Evolutionary conservation across 2,888 invertebrate genomes (phyloP).

Genomic region (Nomada hirtipes): DNA sequence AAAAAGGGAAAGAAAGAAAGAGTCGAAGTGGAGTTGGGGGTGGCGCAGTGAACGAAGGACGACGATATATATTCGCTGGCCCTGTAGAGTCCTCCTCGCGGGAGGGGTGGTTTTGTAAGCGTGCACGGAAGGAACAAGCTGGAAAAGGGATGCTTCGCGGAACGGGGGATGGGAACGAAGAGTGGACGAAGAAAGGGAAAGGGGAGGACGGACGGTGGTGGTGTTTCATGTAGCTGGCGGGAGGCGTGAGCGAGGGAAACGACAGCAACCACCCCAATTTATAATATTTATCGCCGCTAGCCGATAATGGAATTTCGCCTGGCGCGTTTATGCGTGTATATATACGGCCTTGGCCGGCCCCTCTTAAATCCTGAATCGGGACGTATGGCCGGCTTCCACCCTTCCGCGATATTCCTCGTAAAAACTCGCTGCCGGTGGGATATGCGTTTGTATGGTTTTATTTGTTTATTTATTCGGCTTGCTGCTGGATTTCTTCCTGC

Average conservation of each 20-base stretch:
- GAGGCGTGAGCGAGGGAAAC: conserved; percentile 35
- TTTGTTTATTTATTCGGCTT: background rate
- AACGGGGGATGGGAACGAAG: conserved; percentile 17
- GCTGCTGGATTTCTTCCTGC: background rate
- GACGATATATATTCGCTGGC: conserved; percentile 61
- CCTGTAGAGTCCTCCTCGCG: conserved; percentile 40
- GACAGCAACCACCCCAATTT: conserved; percentile 76
- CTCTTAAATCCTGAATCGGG: conserved; percentile 70
- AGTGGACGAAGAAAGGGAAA: conserved; percentile 34
- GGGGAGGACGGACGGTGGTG: conserved; percentile 15
- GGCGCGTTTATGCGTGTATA: conserved; percentile 54
- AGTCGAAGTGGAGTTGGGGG: background rate
- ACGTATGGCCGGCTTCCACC: conserved; percentile 56
- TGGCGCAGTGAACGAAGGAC: conserved; percentile 41
- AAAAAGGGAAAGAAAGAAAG: conserved; percentile 16
- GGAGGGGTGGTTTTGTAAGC: conserved; percentile 49
- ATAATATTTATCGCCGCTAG: conserved; percentile 82
- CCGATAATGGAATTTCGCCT: conserved; percentile 82
- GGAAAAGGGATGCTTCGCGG: conserved; percentile 3
- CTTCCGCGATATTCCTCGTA: conserved; percentile 67
- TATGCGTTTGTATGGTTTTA: background rate
- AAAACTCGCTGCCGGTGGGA: conserved; percentile 46
- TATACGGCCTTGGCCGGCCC: conserved; percentile 40
- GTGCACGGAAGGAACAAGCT: conserved; percentile 19
- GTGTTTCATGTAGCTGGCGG: conserved; percentile 49